Base-by-base conservation (phyloP, 2,888 invertebrate genomes). In the Eupithecia subumbrata region DNA sequence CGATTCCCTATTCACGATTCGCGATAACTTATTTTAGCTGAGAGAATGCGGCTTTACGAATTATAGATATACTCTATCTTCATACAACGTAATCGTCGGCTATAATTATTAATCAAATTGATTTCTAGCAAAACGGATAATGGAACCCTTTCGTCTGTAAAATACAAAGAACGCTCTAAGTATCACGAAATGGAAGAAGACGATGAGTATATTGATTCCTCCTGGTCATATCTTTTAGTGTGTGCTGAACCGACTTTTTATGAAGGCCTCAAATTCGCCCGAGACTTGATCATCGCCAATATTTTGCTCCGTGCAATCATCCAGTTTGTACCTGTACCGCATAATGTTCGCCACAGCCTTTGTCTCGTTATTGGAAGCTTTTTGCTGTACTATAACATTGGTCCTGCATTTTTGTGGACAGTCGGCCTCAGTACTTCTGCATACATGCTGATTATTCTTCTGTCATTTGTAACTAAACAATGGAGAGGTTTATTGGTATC, bases 191-290 rank as follows among this genome's bases (percentile, higher is more conserved):
- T 94, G 94, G 91, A 93, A 76, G 91, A 93, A 81, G 93, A 93
- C 72, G 92, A 92, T 52, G 91, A 91, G 73, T 93, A 92, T 75
- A 79, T 82, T 68, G 91, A 93, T 86, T 88, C 87, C 75, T 82
- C 89, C 34, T 94, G 93, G 94, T 87, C 87, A 9, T 92, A 95
- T 76, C 85, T 95, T 75, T 76, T 86, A 16, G 82, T 94, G 74
- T 95, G 95, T 85, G 91, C 89, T 48, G 94, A 95, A 86, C 95
- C 95, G 69, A 95, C 95, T 5, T 75, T 95, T 0, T 92, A 91
- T 79, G 95, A 93, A 82, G 95, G 95, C 34, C 84, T 95, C 30
- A 87, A 91, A 80, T 95, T 95, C 84, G 94, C 95, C n/a, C 94
- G 91, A 83, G 95, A 95, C 85, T 86, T 95, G 74, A 90, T 95